Evolutionary conservation across 2,113 vertebrate genomes (phyloP).

Genomic region (Leucopsar rothschildi): DNA sequence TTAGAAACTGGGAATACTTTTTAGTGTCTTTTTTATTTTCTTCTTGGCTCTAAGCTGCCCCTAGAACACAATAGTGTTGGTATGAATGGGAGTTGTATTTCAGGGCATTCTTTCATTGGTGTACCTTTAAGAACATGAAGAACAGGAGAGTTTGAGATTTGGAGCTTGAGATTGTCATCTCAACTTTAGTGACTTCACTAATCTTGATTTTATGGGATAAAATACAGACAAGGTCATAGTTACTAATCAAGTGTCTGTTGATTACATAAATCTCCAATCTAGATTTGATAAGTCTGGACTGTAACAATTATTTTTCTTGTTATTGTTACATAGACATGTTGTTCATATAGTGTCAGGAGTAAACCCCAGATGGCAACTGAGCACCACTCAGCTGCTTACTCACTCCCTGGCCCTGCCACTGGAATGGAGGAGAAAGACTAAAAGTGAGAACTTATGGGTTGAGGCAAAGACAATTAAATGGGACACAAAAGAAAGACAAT

Average conservation of each 20-base stretch:
- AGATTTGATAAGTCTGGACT: neutral
- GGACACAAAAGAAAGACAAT: neutral
- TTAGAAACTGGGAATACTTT: neutral
- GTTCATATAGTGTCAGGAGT: neutral
- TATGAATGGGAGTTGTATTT: neutral
- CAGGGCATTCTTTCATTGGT: neutral
- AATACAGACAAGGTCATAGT: neutral
- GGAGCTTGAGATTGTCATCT: neutral
- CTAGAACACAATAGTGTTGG: neutral
- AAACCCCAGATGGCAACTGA: neutral
- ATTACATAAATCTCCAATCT: neutral
- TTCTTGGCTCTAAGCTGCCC: neutral
- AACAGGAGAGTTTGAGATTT: neutral
- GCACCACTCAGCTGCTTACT: neutral
- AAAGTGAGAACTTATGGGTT: neutral
- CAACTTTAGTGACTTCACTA: neutral
- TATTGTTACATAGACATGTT: neutral
- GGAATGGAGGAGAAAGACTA: neutral
- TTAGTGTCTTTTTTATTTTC: neutral
- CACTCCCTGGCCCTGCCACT: rapidly evolving
- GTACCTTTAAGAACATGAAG: neutral
- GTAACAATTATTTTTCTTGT: neutral
- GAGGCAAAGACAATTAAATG: neutral
- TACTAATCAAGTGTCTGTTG: neutral
- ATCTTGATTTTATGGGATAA: neutral